phyloP scores from a whole-genome alignment of 2,888 invertebrate genomes.

The Nemotelus pantherinus region DNA sequence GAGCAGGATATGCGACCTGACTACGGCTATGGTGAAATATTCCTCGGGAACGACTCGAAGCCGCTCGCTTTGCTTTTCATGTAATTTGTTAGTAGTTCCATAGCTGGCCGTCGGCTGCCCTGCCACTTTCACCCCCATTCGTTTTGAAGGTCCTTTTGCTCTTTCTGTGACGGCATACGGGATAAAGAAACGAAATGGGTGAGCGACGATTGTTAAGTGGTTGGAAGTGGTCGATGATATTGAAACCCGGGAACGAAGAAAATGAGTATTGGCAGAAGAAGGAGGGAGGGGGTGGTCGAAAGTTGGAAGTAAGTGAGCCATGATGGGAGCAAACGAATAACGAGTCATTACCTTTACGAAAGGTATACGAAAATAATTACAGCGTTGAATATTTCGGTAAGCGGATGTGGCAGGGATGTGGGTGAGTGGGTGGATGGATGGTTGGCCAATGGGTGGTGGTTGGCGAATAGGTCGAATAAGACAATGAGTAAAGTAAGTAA shows the following conservation, averaged over 20 bases:
- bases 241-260: slow-evolving; percentile 38
- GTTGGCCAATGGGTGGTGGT: not conserved
- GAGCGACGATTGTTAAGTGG: slow-evolving; percentile 46
- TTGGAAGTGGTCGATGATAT: slow-evolving; percentile 43
- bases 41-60: too few species aligned
- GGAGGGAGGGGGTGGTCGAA: not conserved
- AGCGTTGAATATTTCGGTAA: slow-evolving; percentile 30
- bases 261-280: slow-evolving; percentile 8
- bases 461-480: slow-evolving; percentile 2
- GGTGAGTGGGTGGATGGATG: too few species aligned
- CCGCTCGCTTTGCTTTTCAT: slow-evolving; percentile 15
- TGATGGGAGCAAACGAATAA: slow-evolving; percentile 21
- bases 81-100: slow-evolving; percentile 50
- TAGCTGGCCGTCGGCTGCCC: slow-evolving; percentile 37
- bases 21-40: too few species aligned
- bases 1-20: too few species aligned
- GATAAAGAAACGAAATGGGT: not conserved
- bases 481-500: slow-evolving; percentile 52
- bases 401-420: not conserved
- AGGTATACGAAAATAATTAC: slow-evolving; percentile 37
- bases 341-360: slow-evolving; percentile 34
- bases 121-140: not conserved
- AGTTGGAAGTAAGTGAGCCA: not conserved
- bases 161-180: not conserved
- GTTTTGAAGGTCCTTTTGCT: not conserved